Evolutionary conservation across 2,797 vertebrate species (phyloP), one percentile per base, ranked within the genome.

Genomic region (Lateolabrax maculatus): DNA sequence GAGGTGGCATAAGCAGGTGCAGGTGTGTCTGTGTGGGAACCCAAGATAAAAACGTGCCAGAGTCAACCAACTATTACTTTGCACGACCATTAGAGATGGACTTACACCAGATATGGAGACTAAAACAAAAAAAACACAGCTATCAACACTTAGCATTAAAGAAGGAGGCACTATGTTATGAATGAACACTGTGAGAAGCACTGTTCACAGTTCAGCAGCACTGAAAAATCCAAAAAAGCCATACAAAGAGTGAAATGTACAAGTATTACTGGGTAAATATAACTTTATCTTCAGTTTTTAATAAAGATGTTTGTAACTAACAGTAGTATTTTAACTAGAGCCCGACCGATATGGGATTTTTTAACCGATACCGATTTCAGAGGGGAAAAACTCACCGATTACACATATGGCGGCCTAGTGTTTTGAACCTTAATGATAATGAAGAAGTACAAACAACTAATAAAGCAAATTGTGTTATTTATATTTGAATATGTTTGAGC

Each of bases 1-100:
- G 27, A 67, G 75, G 67, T 65, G 69, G 21, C 66, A 12, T 10
- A 37, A 79, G 57, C 77, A 79, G 18, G 44, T 63, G 41, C 31
- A 29, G 27, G 61, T 46, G 51, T 57, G 46, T 71, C 67, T 67
- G 31, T 39, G 49, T 52, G 27, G 29, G 31, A 61, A 55, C 56
- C 46, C 21, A 55, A 65, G 46, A 25, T 6, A 23, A 3, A 75
- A 51, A 60, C 1, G 4, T 37, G 49, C 18, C 31, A 25, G 3
- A 77, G 48, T 46, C 23, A 13, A 63, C 58, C 29, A 39, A 23
- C n/a, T 41, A 31, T 41, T 31, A 44, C 41, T 13, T 34, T 31
- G 15, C 18, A n/a, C 23, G 57, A 31, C 21, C 8, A n/a, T 46
- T 27, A 34, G 29, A 23, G 63, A 21, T 34, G 31, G 13, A n/a